Base-by-base conservation (phyloP, 2,113 vertebrate genomes). In the Cottus gobio region DNA sequence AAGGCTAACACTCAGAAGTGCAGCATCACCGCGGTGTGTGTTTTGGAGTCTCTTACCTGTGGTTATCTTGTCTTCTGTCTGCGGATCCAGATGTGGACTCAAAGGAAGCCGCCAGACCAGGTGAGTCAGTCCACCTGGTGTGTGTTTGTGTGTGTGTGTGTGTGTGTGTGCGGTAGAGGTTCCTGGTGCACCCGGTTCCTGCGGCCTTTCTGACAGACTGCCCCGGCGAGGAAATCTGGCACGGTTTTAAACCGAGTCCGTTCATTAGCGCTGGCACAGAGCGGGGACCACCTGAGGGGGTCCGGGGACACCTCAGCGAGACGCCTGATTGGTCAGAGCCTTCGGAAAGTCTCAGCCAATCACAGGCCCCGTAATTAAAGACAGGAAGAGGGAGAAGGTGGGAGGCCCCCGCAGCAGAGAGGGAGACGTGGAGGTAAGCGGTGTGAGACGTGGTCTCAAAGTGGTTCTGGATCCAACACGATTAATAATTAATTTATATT, bases 171-270 rank as follows among this genome's bases (percentile, higher is more conserved):
- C 80, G 22, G 46, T 62, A 12, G 78, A 62, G 79, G 68, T 20
- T 82, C 83, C 89, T 79, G 31, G 58, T 28, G 72, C 73, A 77
- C 74, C 72, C 64, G 42, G 76, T 79, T 68, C 82, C 76, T 78
- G 77, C 1, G 70, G 85, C 76, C 85, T 65, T 76, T 64, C 84
- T 79, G 79, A 87, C 82, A 85, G 86, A 89, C 82, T 94, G 90
- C 54, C 63, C 82, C 30, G 66, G 28, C 4, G 7, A 12, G 61
- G 66, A 73, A 67, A 39, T 26, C 31, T 64, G 67, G 10, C 77
- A 66, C 24, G 80, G 86, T 92, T 95, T 95, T 95, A 95, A 96
- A 92, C 90, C 24, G 22, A 80, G 68, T 74, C 54, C 50, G 69
- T 70, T 83, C 81, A 83, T 86, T 79, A 85, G 46, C 58, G 16